Evolutionary conservation across 2,113 vertebrate genomes (phyloP), one percentile per base, ranked within the genome.

Genomic region (Thunnus maccoyii): DNA sequence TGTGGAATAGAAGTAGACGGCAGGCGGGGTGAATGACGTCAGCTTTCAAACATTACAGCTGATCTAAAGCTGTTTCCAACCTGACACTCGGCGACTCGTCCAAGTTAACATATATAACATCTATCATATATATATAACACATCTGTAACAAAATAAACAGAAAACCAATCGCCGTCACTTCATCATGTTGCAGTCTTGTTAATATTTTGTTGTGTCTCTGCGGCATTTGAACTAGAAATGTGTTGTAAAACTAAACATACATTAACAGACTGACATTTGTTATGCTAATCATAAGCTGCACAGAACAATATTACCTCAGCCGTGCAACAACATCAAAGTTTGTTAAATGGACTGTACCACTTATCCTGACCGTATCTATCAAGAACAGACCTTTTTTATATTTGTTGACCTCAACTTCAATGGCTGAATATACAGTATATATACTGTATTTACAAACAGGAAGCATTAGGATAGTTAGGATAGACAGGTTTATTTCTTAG

Each of bases 1-100:
- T 15, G 69, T 71, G 64, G 47, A 70, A 65, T 48, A 12, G 27
- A 73, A 76, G 68, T 16, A 30, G 83, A 78, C 6, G 1, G 57
- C 0, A 7, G 51, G 63, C 51, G 1, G 51, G 32, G 17, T 13
- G 9, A 13, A 30, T 58, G 50, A 66, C 22, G 3, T 66, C 66
- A 44, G 22, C 46, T 30, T 41, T 69, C 12, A 48, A 47, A 46
- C 44, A 0, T 32, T 68, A 54, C 56, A 58, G 32, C 36, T 9
- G 25, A 32, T 58, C 72, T 41, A 4, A 63, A 55, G 41, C 36
- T 50, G 46, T 44, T 65, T 41, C 20, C 2, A 48, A 14, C 25
- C 50, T 2, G 0, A 25, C 30, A 41, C 36, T 41, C 8, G 7
- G 36, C 4, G 27, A 4, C 22, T 22, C 22, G 1, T 22, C 22